A percentile compares a stretch with the other conserved stretches of the same genome.
Evolutionary conservation across 2,888 invertebrate genomes (phyloP).

Genomic region (Pimpla rufipes): DNA sequence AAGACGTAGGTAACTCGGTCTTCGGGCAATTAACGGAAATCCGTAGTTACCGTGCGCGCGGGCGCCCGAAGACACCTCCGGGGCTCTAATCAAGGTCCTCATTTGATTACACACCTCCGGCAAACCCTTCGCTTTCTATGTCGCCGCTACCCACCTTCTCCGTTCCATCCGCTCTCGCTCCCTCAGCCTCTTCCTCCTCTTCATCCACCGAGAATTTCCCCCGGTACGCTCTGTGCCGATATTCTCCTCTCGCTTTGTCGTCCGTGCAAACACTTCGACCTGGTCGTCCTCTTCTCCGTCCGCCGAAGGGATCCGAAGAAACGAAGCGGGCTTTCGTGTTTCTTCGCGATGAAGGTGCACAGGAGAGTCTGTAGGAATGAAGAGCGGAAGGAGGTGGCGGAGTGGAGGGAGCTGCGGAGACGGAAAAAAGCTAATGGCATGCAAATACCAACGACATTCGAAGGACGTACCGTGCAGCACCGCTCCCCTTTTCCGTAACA

Average conservation of each 20-base stretch:
- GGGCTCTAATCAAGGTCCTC: constrained; percentile 65
- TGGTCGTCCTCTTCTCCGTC: not conserved
- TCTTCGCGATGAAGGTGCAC: not conserved
- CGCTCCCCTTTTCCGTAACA: constrained; percentile 19
- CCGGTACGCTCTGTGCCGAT: not conserved
- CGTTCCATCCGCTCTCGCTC: constrained; percentile 12
- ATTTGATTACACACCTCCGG: constrained; percentile 64
- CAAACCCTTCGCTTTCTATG: constrained; percentile 38
- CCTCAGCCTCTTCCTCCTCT: constrained; percentile 36
- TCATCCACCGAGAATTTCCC: constrained; percentile 16
- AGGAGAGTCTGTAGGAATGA: constrained; percentile 8
- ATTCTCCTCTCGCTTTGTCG: constrained; percentile 16
- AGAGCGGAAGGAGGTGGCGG: constrained; percentile 9
- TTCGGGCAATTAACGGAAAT: constrained; percentile 68
- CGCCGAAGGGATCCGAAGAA: not conserved
- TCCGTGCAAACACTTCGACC: constrained; percentile 44
- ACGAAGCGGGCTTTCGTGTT: constrained; percentile 20
- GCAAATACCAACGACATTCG: constrained; percentile 52
- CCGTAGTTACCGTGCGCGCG: constrained; percentile 63
- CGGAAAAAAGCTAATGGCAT: constrained; percentile 55
- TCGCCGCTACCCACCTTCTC: constrained; percentile 36
- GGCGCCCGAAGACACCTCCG: constrained; percentile 51
- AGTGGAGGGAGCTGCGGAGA: not conserved
- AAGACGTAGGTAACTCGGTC: constrained; percentile 62
- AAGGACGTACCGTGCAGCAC: constrained; percentile 20